phyloP scores from a whole-genome alignment of 1,140 invertebrate species.

The Physella acuta region DNA sequence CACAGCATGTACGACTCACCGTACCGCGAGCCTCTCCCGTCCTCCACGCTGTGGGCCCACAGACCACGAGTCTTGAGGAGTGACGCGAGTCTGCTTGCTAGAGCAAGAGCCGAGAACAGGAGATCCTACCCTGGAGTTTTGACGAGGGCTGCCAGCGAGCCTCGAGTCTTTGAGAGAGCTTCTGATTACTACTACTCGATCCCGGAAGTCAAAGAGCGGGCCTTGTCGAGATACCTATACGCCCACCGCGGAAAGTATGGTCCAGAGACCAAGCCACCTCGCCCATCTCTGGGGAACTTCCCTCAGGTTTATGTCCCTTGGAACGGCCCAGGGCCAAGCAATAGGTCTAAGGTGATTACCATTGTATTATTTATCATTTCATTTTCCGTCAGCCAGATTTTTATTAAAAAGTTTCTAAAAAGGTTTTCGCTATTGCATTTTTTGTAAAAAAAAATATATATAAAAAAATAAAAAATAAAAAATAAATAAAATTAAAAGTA shows the following conservation, averaged over 20 bases:
- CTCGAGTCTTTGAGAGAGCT: neutral
- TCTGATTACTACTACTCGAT: constrained; percentile 17
- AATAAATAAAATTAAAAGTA: no score
- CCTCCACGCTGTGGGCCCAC: constrained; percentile 13
- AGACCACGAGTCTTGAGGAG: constrained; percentile 7
- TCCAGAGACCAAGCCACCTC: constrained; percentile 13
- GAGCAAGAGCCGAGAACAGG: neutral
- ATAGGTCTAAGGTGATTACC: constrained; percentile 29
- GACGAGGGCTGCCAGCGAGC: constrained; percentile 1
- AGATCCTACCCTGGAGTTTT: neutral
- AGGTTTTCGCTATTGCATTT: neutral
- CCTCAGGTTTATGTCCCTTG: constrained; percentile 27
- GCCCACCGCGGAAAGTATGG: constrained; percentile 16
- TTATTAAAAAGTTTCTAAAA: no score
- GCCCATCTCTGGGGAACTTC: constrained; percentile 19
- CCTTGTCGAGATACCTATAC: constrained; percentile 11
- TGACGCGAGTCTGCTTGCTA: constrained; percentile 1
- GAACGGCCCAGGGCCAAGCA: constrained; percentile 27
- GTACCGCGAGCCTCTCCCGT: neutral
- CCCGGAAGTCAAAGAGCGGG: constrained; percentile 13
- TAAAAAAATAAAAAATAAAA: no score
- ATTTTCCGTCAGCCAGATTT: no score
- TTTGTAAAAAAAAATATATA: neutral
- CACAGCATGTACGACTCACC: neutral
- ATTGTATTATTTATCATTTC: constrained; percentile 16